Evolutionary conservation across 2,888 invertebrate genomes (phyloP).

Genomic region (Panorpa germanica): DNA sequence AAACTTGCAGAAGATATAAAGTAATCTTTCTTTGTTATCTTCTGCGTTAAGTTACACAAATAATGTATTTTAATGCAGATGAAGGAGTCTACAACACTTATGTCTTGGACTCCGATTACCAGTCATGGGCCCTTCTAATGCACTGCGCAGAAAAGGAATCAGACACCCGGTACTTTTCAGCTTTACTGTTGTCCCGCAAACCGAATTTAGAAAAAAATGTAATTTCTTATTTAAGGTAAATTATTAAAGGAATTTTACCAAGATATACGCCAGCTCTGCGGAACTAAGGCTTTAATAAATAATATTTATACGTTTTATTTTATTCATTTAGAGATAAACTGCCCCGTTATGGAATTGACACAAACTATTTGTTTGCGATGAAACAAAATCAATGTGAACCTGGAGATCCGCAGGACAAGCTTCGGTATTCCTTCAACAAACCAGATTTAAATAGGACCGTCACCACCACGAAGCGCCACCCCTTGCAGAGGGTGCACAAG

Average conservation of each 20-base stretch:
- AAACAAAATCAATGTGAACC: slow-evolving; percentile 48
- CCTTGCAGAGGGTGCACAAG: too few species aligned
- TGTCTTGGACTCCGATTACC: slow-evolving; percentile 68
- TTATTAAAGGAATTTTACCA: slow-evolving; percentile 1
- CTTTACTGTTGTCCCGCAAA: slow-evolving; percentile 56
- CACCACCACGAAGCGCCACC: too few species aligned
- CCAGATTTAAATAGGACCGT: too few species aligned
- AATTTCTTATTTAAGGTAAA: slow-evolving; percentile 23
- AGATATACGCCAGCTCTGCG: neutral
- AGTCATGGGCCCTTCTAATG: slow-evolving; percentile 62
- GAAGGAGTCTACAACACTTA: slow-evolving; percentile 80
- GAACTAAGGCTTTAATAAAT: slow-evolving; percentile 1
- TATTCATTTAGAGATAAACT: slow-evolving; percentile 20
- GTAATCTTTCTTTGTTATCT: slow-evolving; percentile 9
- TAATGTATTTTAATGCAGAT: slow-evolving; percentile 30
- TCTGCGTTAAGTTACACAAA: neutral
- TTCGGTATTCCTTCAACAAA: too few species aligned
- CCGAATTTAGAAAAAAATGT: slow-evolving; percentile 34
- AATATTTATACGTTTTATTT: slow-evolving; percentile 1
- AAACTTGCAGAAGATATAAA: slow-evolving; percentile 1
- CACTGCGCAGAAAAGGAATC: slow-evolving; percentile 74
- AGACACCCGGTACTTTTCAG: slow-evolving; percentile 61
- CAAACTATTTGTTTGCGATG: slow-evolving; percentile 70
- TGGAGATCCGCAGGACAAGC: too few species aligned
- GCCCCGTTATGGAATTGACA: slow-evolving; percentile 58